Base-by-base conservation (phyloP, 2,113 vertebrate genomes). In the Formicarius rufipectus region DNA sequence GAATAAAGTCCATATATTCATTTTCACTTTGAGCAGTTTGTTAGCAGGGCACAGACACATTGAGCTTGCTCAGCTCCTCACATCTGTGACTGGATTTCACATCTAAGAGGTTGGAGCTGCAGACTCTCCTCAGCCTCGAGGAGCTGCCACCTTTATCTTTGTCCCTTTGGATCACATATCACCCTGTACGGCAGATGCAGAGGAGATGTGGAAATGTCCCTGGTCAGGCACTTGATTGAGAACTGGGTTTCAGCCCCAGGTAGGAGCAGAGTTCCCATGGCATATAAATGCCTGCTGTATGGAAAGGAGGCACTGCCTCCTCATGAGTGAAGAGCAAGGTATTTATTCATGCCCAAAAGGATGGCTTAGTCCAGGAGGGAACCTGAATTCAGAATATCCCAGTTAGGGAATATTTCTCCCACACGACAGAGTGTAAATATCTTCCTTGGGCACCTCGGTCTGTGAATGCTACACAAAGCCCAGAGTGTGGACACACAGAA, bases 231-330 rank as follows among this genome's bases (percentile, higher is more conserved):
- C 67, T 84, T 85, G 50, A 55, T 80, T 58, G 23, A 72, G 88
- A 90, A 93, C 76, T 77, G 75, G 37, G 33, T 88, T 90, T 58
- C 82, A 73, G 94, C 79, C 92, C 84, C 68, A 14, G 90, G 92
- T 92, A 53, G 72, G 42, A 95, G 33, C 8, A 42, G 81, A 87
- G 45, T 86, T 96, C 94, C 35, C 90, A 81, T 24, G 21, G 76
- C 72, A 81, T 88, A 71, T 69, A 71, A 87, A 83, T 80, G 82
- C 31, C 83, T 93, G 58, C 83, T 69, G 0, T 18, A 19, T 60
- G 45, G 64, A 84, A 76, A 55, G 22, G 56, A 93, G 67, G 55
- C 71, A 30, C 67, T 40, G 22, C 33, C 35, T 89, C 64, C 64
- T 59, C 39, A 4, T 16, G 14, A 35, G 42, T 37, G 33, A 78